Evolutionary conservation across 2,797 vertebrate species (phyloP), one percentile per base, ranked within the genome.

Genomic region (Lagodon rhomboides): DNA sequence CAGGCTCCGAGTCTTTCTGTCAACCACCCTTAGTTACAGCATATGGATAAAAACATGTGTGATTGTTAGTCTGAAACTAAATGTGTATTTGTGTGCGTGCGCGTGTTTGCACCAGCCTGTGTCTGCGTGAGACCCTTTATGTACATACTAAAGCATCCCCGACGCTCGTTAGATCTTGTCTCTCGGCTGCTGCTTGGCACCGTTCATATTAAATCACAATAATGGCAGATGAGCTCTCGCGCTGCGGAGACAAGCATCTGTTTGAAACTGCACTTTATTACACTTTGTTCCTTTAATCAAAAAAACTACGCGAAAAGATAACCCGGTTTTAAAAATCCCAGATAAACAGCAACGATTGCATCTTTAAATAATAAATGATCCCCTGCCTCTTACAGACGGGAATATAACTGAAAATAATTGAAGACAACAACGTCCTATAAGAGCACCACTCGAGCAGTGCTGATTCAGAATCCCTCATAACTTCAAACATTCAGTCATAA

Each of bases 341-440:
- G 91, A 95, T 95, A 95, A 96, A 95, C 95, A 95, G 93, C 91
- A 92, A 91, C 92, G 91, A 96, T 95, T 94, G 95, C 91, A 92
- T 91, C 92, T 94, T 95, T 96, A 96, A 96, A 96, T 96, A 96
- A 96, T 96, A 95, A 93, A 96, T 96, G 94, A 95, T 93, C 86
- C 82, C 90, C 90, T 90, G 92, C 93, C 92, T 95, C 92, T 93
- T 92, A 94, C 92, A 94, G 93, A 92, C 88, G 85, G 84, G 89
- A 92, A 90, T 91, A 92, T 95, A 93, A 95, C 93, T 87, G 93
- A 92, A 95, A 95, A 95, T 96, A 96, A 96, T 96, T 96, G 96
- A 96, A 94, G 94, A 93, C 95, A 96, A 95, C 95, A 95, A 94
- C 94, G 94, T 95, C 91, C 94, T 94, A 93, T 95, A 95, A 94